A percentile compares a stretch with the other conserved stretches of the same genome.
phyloP scores from a whole-genome alignment of 2,113 vertebrate genomes.

The Leptocoma aspasia region DNA sequence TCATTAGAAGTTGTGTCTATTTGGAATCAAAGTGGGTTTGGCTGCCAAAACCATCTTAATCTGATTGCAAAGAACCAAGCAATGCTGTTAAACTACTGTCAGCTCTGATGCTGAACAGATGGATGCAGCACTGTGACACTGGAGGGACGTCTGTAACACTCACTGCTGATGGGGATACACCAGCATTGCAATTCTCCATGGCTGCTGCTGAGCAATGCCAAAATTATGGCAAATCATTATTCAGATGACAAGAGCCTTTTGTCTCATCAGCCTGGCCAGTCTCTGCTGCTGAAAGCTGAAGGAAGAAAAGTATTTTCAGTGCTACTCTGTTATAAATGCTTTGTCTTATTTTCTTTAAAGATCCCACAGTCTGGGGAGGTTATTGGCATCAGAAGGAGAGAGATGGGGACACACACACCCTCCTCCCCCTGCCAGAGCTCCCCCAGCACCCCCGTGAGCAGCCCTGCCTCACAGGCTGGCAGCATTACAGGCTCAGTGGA shows the following conservation, averaged over 20 bases:
- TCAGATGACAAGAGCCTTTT: not conserved
- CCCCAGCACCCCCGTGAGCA: not conserved
- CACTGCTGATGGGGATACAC: not conserved
- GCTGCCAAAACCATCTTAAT: conserved; percentile 25
- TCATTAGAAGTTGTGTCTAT: not conserved
- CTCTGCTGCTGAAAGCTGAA: not conserved
- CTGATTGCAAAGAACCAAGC: not conserved
- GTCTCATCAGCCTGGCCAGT: not conserved
- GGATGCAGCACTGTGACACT: not conserved
- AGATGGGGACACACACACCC: no score
- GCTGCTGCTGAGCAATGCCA: not conserved
- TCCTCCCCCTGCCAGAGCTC: not conserved
- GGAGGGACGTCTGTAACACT: not conserved
- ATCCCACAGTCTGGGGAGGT: not conserved
- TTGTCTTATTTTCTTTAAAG: not conserved
- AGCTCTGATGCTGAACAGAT: conserved; percentile 3
- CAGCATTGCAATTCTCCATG: not conserved
- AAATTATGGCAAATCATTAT: not conserved
- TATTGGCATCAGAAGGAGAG: no score
- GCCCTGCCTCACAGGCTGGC: not conserved
- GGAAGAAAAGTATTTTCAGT: not conserved
- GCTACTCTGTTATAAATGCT: not conserved
- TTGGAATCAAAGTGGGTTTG: not conserved
- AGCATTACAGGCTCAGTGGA: not conserved
- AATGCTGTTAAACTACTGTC: not conserved